Base-by-base conservation (phyloP, 1,140 invertebrate species). In the Scaptomyza montana region DNA sequence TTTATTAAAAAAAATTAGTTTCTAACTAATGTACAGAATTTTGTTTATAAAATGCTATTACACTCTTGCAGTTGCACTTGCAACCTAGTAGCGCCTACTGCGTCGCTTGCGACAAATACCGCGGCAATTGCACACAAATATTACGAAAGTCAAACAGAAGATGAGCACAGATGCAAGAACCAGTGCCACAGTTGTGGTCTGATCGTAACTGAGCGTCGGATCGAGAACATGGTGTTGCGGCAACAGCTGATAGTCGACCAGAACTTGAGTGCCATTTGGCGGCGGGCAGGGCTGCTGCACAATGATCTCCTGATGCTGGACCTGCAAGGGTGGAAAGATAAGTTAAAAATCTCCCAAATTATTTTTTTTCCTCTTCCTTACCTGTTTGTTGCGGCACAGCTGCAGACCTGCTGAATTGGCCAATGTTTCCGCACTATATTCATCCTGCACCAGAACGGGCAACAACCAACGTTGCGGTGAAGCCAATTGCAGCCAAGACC, bases 281-380 rank as follows among this genome's bases (percentile, higher is more conserved):
- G 94, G 93, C 10, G 96, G 95, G 87, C 96, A 97, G 3, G 95
- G 94, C 16, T 95, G 94, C 86, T 96, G 95, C 19, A 97, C 95
- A 77, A 97, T 97, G 41, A 97, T 97, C 80, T 97, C 96, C 90
- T 96, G 95, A 69, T 95, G 94, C 80, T 96, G 96, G 36, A 96
- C 94, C 94, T 97, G 47, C 12, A 73, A 30, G 3, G 3, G 5
- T 1, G 28, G 6, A 41, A 3, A 8, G 43, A 33, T 39, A 45
- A 5, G 33, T 3, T 8, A n/a, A 2, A 28, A 2, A 43, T 3
- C 19, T 30, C 12, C 4, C 21, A 12, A 19, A 7, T 16, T 25
- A 2, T 47, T 7, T 7, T 13, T 4, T 4, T 13, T 9, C 5
- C 6, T 0, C 9, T 36, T 2, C 30, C 64, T 36, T 28, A 94